Percentiles rank a stretch among this genome's conserved stretches.
Evolutionary conservation across 2,888 invertebrate genomes (phyloP).

Genomic region (Mamestra brassicae): DNA sequence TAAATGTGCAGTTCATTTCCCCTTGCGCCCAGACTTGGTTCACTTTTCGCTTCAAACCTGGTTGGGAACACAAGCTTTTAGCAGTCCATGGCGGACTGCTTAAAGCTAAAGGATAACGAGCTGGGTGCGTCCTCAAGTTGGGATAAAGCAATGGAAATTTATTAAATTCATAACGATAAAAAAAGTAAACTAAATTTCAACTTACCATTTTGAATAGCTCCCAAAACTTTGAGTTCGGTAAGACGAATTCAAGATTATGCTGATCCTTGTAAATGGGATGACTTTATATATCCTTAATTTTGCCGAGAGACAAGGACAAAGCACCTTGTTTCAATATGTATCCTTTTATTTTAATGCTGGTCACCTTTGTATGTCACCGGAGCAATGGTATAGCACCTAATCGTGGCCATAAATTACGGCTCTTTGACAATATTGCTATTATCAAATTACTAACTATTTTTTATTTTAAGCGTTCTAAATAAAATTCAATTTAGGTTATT

Average conservation of each 20-base stretch:
- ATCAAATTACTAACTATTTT: constrained; percentile 40
- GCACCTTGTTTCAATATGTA: background rate
- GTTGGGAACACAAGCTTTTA: background rate
- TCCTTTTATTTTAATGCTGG: constrained; percentile 42
- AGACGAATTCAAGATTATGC: constrained; percentile 33
- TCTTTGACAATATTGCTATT: constrained; percentile 8
- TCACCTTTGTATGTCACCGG: constrained; percentile 53
- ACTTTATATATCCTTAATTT: constrained; percentile 50
- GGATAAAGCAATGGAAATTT: background rate
- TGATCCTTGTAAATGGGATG: constrained; percentile 13
- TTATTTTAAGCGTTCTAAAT: background rate
- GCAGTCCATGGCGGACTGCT: no score
- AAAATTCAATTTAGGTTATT: constrained; percentile 25
- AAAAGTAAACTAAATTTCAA: background rate
- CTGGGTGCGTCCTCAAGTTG: no score
- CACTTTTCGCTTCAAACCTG: background rate
- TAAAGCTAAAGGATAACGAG: no score
- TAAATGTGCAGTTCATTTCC: background rate
- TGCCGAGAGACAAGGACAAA: constrained; percentile 38
- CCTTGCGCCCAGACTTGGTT: background rate
- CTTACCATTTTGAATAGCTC: constrained; percentile 54
- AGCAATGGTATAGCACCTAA: constrained; percentile 24
- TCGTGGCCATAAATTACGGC: constrained; percentile 38
- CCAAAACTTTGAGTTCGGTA: constrained; percentile 9
- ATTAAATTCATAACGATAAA: background rate